Evolutionary conservation across 1,140 invertebrate species (phyloP), one percentile per base, ranked within the genome.

Genomic region (Armadillidium nasatum): DNA sequence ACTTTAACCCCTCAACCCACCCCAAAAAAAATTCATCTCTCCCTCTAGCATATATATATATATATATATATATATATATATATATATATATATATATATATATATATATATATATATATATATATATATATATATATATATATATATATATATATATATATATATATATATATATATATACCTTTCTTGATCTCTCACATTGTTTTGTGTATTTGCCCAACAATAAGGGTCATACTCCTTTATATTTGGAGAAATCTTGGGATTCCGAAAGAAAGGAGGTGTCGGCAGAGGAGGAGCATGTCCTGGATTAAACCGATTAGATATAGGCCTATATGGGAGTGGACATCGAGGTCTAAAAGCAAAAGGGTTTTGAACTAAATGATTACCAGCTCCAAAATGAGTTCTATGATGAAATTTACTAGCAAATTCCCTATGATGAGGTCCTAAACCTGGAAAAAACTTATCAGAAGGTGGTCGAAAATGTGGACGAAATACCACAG

Each of bases 21-120:
- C 9, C 15, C 9, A 10, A 15, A 50, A 50, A 15, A 50, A 9
- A 10, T 50, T 50, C 15, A 15, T 10, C 46, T 50, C 46, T 10
- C 46, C 46, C 46, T 50, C 9, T 50, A 50, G 9, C 9, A 50
- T 50, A 50, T 50, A 50, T 50, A 50, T 50, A 50, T 50, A 50
- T 50, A 50, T 50, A 50, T 50, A 50, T 50, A 50, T 50, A 50
- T 50, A 50, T 50, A 50, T 50, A 50, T 50, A 50, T 50, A 50
- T 50, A 50, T 50, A 50, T 50, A 50, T 50, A 50, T 50, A 50
- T 50, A 50, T 50, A 50, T 50, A 50, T 50, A 50, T 50, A 50
- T 50, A 50, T 50, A 50, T 50, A 50, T 15, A 10, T 50, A 10
- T 50, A 10, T 50, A 10, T 50, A 10, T 50, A 10, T 50, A 50